Percentiles rank a stretch among this genome's conserved stretches.
Evolutionary conservation across 2,888 invertebrate species (phyloP).

Genomic region (Allophyes oxyacanthae): DNA sequence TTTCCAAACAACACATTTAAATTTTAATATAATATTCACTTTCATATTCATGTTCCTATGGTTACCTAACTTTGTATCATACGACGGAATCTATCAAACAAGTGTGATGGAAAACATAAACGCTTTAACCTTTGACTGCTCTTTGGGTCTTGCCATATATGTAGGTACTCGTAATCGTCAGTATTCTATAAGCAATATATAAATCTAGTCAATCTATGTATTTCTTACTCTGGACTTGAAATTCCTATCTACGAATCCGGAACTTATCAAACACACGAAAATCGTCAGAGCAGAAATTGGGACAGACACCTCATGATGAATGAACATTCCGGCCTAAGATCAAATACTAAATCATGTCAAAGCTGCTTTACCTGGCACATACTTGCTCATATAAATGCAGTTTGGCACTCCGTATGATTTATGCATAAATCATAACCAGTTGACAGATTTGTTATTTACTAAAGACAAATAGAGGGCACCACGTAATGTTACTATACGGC

Average conservation of each 20-base stretch:
- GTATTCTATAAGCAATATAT: no score
- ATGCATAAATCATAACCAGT: conserved; percentile 74
- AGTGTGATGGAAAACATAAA: conserved; percentile 9
- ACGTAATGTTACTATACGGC: conserved; percentile 50
- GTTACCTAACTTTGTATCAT: conserved; percentile 45
- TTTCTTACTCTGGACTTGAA: conserved; percentile 1
- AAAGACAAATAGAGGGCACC: conserved; percentile 74
- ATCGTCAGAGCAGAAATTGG: conserved; percentile 30
- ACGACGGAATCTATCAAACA: conserved; percentile 13
- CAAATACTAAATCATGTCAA: conserved; percentile 64
- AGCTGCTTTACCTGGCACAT: conserved; percentile 64
- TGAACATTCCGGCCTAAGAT: conserved; percentile 43
- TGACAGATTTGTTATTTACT: conserved; percentile 71
- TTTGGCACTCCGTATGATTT: conserved; percentile 72
- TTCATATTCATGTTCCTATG: conserved; percentile 48
- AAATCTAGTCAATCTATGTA: no score
- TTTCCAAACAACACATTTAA: conserved; percentile 47
- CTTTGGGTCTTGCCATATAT: neutral
- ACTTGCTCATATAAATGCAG: conserved; percentile 62
- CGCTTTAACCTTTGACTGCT: conserved; percentile 6
- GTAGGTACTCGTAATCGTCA: no score
- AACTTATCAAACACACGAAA: conserved; percentile 20
- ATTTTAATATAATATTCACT: conserved; percentile 53
- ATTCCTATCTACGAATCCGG: conserved; percentile 15
- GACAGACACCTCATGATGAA: conserved; percentile 44